Base-by-base conservation (phyloP, 2,113 vertebrate genomes). In the Poecile atricapillus region DNA sequence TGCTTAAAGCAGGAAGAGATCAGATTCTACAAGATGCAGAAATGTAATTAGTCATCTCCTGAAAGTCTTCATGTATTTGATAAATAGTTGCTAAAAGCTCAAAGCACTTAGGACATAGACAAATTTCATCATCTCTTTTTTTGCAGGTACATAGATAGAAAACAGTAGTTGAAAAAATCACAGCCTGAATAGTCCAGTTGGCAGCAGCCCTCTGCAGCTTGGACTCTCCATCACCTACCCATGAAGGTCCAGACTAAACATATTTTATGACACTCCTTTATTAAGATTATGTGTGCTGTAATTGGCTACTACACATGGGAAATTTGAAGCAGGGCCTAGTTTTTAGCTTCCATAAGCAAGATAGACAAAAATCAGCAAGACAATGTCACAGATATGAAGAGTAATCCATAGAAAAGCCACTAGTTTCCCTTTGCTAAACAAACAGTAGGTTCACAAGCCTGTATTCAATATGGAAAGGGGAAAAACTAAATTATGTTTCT, bases 21-120 rank as follows among this genome's bases (percentile, higher is more conserved):
- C 33, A 46, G 22, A 71, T 71, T 47, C 60, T 81, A 39, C 39
- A 91, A 83, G 39, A 69, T 46, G 25, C 13, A 62, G 75, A 69
- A 85, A 64, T 92, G 62, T 59, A 77, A 83, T 87, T 92, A 80
- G 30, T 83, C 39, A 55, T 78, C 33, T 75, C 65, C 65, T 3
- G 0, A 21, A 95, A 87, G 39, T n/a, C 55, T 92, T 55, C 25
- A 33, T 3, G 1, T 53, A 56, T 44, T 85, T 74, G 37, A 73
- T 68, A 83, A 87, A 76, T 79, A 91, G 64, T 81, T 94, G 46
- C 55, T 80, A 80, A 86, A 88, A 90, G 37, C 75, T 81, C 11
- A 67, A 52, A 68, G 73, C 49, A 91, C 37, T 84, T 71, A 67
- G 41, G 20, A 49, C 30, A 53, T 3, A 67, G 50, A 50, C 30